Base-by-base conservation (phyloP, 2,113 vertebrate genomes). In the Scalopus aquaticus region DNA sequence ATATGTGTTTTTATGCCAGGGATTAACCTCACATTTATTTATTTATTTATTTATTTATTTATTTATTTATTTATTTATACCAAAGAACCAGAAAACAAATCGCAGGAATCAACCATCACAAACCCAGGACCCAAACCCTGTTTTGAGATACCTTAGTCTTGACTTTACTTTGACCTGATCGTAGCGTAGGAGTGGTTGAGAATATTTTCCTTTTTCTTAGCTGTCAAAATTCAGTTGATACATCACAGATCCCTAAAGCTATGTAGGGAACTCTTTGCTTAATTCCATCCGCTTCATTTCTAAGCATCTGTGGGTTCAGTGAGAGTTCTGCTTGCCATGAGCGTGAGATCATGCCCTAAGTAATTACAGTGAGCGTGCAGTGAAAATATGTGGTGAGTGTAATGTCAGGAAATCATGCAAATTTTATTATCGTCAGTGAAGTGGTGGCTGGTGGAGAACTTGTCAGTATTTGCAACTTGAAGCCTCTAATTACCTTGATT, bases 331-430 rank as follows among this genome's bases (percentile, higher is more conserved):
- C 88, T 97, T 94, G 88, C 96, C 69, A 9, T 93, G 96, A 90
- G 94, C 0, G 32, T 97, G 96, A 97, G 97, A 97, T 97, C 95
- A 97, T 96, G 95, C 93, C 88, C 95, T 90, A 39, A 83, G 96
- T 97, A 97, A 97, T 97, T 96, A 97, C 54, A 62, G 85, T 96
- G 95, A 97, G 92, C 4, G 0, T 94, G 93, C 90, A 76, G 86
- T 72, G 92, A 96, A 97, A 97, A 96, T 96, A 97, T 97, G 97
- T 76, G 84, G 95, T 91, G 88, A 95, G 94, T 94, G 95, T 95
- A 95, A 97, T 96, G 95, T 97, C 95, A 97, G 96, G 97, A 96
- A 97, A 97, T 97, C 97, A 97, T 97, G 96, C 96, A 97, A 96
- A 97, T 97, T 97, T 97, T 97, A 97, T 96, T 96, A 97, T 96